These are phyloP conservation scores for Lapara coniferarum DNA, from an alignment of 2,888 invertebrate genomes.

Conservation along the genomic window DNA sequence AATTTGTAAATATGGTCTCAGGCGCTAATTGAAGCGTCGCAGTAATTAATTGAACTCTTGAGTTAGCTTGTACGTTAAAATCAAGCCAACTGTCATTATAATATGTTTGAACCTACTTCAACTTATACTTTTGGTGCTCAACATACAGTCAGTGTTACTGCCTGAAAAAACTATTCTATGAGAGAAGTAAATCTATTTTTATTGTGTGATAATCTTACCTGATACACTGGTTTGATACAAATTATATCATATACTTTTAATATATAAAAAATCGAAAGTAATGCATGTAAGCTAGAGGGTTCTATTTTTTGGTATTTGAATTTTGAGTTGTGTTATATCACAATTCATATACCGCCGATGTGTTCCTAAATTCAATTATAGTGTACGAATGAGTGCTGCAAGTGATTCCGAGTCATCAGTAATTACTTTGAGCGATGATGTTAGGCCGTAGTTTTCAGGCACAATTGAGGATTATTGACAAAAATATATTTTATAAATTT, in stretches of 20 bases:
- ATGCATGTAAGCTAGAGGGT: neutral
- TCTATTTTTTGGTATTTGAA: conserved; percentile 9
- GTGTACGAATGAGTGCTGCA: neutral
- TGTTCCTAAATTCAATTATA: conserved; percentile 23
- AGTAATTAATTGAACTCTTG: too few relatives aligned
- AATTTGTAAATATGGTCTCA: too few relatives aligned
- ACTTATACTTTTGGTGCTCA: conserved; percentile 10
- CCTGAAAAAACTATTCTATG: conserved; percentile 4
- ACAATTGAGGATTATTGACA: neutral
- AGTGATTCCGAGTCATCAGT: neutral
- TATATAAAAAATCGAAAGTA: neutral
- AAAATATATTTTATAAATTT: neutral
- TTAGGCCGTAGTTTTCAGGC: neutral
- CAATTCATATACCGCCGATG: conserved; percentile 23
- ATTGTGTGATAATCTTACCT: too few relatives aligned
- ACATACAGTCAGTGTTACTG: neutral
- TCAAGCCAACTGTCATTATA: neutral
- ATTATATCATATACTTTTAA: neutral
- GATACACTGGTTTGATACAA: neutral
- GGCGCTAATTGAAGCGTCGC: too few relatives aligned
- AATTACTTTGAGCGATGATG: neutral
- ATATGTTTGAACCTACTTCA: neutral
- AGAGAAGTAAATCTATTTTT: too few relatives aligned
- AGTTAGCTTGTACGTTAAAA: too few relatives aligned
- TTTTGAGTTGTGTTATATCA: conserved; percentile 12